Evolutionary conservation across 2,113 vertebrate species (phyloP), one percentile per base, ranked within the genome.

Genomic region (Archilochus colubris): DNA sequence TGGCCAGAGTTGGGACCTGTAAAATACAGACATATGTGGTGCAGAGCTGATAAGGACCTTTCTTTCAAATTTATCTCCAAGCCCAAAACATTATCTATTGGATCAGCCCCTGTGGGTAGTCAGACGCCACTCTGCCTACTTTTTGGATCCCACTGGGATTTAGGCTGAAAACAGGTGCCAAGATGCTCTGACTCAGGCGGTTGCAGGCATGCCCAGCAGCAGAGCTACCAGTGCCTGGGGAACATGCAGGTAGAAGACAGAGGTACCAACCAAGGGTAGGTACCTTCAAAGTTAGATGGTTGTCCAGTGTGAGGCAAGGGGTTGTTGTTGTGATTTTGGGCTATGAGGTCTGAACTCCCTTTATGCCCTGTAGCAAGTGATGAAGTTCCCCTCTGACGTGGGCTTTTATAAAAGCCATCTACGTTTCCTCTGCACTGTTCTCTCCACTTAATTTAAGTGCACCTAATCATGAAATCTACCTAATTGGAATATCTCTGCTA

Each of bases 41-140:
- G 61, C 59, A 74, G 57, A 86, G 66, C 64, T 86, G 94, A 90
- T 91, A 96, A 94, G 64, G 82, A 36, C 94, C 69, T 95, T 91
- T 57, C 53, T 75, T 95, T 78, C 88, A 77, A 77, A 96, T 80
- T 67, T 83, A 79, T 93, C 88, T 79, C 76, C 88, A 85, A 91
- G 68, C 85, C 88, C 82, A 59, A 88, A 69, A 67, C 61, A 4
- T 38, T 95, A 96, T 96, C 96, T 94, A 7, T 24, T 59, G 57
- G 44, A 96, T 96, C 96, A 94, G 53, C 57, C 86, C 95, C 94
- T 50, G 80, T 0, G 2, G 95, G 72, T 70, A 64, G 83, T 78
- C 7, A 88, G 95, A 96, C 95, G 92, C 94, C 96, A 96, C 95
- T 96, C 88, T 95, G 95, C 92, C 95, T 94, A 33, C 76, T 93